Evolutionary conservation across 2,113 vertebrate species (phyloP).

Genomic region (Oreocharis arfaki): DNA sequence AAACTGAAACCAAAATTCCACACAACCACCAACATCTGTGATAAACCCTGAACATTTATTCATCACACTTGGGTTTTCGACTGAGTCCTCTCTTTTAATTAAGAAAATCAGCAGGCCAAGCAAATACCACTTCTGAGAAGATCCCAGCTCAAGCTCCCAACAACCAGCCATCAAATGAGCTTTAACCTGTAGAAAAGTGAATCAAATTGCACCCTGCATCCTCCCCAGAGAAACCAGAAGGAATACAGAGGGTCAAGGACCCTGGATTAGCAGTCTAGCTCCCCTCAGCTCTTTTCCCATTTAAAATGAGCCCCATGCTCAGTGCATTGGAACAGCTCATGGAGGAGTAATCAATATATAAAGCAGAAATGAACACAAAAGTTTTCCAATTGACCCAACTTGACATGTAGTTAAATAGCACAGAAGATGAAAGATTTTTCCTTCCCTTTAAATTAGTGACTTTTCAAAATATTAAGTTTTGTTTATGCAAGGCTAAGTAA

Average conservation of each 20-base stretch:
- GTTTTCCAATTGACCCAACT: not conserved
- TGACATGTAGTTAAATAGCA: not conserved
- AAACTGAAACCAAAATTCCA: not conserved
- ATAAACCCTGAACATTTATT: not conserved
- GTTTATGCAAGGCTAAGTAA: slow-evolving; percentile 69
- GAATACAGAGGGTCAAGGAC: not conserved
- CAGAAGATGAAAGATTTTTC: slow-evolving; percentile 41
- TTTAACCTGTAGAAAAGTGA: not conserved
- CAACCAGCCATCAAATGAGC: not conserved
- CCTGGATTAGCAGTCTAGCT: not conserved
- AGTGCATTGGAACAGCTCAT: not conserved
- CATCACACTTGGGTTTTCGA: not conserved
- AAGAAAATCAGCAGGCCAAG: not conserved
- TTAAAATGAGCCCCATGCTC: not conserved
- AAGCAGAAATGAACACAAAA: not conserved
- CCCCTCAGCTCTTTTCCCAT: not conserved
- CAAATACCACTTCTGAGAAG: not conserved
- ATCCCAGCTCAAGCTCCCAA: not conserved
- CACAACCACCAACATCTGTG: not conserved
- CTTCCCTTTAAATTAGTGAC: slow-evolving; percentile 52
- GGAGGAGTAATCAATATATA: not conserved
- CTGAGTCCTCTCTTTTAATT: not conserved
- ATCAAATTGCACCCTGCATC: not conserved
- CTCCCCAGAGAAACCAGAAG: not conserved
- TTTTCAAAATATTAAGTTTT: slow-evolving; percentile 65